Percentiles rank a stretch among this genome's conserved stretches.
Conservation (phyloP, 2,797 vertebrate species). For the Pseudotriccus pelzelni region DNA sequence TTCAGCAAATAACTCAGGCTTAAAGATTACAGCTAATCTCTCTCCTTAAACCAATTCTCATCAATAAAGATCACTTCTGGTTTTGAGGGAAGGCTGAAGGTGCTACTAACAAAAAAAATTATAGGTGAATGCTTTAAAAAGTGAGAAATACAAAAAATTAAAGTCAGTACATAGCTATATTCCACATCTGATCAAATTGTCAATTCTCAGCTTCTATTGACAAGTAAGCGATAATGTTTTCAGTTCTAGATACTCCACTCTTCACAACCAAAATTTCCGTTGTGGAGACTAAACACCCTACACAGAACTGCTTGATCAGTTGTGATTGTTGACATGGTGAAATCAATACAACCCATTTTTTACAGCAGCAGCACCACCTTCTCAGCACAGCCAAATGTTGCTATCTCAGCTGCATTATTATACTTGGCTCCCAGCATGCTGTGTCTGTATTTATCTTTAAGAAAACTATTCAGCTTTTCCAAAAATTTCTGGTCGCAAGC, state of each 20-base stretch:
- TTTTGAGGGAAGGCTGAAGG: background rate
- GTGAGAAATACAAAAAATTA: background rate
- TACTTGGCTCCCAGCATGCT: background rate
- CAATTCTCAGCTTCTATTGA: background rate
- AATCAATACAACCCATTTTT: background rate
- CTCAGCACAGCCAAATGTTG: background rate
- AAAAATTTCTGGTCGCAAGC: background rate
- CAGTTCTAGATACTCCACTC: background rate
- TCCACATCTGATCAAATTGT: background rate
- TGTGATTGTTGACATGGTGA: background rate
- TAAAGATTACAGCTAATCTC: background rate
- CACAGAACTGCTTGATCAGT: background rate
- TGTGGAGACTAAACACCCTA: background rate
- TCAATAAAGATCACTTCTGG: background rate
- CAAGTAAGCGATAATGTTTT: fast-evolving
- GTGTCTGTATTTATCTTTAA: background rate
- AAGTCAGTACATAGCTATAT: background rate
- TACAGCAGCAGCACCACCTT: background rate
- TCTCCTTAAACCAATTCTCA: background rate
- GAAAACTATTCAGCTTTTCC: background rate
- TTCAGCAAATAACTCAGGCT: background rate
- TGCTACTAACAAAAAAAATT: background rate
- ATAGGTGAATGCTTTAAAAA: background rate
- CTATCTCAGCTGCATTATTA: background rate
- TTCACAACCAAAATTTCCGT: background rate